Evolutionary conservation across 2,888 invertebrate species (phyloP), one percentile per base, ranked within the genome.

Genomic region (Synergus gifuensis): DNA sequence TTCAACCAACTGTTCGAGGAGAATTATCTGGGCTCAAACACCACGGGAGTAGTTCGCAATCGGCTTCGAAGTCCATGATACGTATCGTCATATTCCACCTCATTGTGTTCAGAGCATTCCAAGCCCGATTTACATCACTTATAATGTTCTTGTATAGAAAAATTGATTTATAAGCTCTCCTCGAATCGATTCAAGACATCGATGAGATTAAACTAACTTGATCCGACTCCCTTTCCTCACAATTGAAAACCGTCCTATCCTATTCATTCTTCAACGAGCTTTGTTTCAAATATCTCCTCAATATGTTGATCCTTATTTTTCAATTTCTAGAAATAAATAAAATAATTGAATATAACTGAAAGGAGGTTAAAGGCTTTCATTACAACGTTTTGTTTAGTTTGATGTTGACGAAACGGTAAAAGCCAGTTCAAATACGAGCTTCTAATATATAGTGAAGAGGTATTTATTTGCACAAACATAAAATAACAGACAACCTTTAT

Each of bases 21-120:
- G 67, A 76, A 80, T 78, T 80, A 80, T 76, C 80, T 40, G 40
- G 18, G n/a, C 62, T 44, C 18, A 76, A 60, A 16, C n/a, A 49
- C 12, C n/a, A 62, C 14, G 40, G 49, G 67, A 67, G 14, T 76
- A 44, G 64, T 78, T 78, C 67, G n/a, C 46, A 66, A 80, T 80
- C 77, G 63, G 73, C 44, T 79, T 79, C 8, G 16, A 54, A 5
- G 40, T 42, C 11, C 66, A 66, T n/a, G 40, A 54, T 36, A 36
- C 36, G 49, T 54, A 73, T 73, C 73, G 49, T n/a, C 73, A 44
- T 46, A 67, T 67, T 67, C 67, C 44, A 67, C 44, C 67, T 46
- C 44, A 76, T 80, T 78, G 80, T 80, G 73, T 58, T 64, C 12
- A 5, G 12, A 46, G 54, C 62, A 79, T 77, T 73, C 49, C 36